Percentiles rank a stretch among this genome's conserved stretches.
Conservation (phyloP, 2,797 vertebrate species). For the Xyrichtys novacula region DNA sequence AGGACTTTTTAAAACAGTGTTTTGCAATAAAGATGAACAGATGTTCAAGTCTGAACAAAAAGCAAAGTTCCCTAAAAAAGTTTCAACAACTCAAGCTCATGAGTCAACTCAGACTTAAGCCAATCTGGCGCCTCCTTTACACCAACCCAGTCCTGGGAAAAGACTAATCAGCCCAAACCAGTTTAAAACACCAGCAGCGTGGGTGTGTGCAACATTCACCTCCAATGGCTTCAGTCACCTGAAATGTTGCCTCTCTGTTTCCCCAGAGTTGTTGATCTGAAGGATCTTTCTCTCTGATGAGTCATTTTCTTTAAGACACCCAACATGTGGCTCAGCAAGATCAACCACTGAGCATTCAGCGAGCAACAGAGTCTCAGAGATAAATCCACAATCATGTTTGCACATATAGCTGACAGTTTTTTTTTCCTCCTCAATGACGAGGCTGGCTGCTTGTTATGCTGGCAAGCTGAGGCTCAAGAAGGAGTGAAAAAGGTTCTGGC, state of each 20-base stretch:
- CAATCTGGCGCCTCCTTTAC: neutral
- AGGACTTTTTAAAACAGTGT: too few relatives aligned
- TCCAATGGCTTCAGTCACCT: neutral
- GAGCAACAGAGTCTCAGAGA: conserved; percentile 20
- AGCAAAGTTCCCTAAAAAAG: too few relatives aligned
- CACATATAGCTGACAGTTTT: conserved; percentile 27
- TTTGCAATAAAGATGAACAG: too few relatives aligned
- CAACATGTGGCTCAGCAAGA: conserved; percentile 1
- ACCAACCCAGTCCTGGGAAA: conserved; percentile 4
- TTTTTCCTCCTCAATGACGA: conserved; percentile 31
- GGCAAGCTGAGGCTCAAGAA: conserved; percentile 45
- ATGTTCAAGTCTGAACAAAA: neutral
- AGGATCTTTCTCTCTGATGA: neutral
- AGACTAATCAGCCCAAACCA: conserved; percentile 13
- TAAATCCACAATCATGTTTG: conserved; percentile 17
- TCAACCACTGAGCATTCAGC: conserved; percentile 14
- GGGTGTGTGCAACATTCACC: conserved; percentile 2
- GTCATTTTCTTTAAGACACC: neutral
- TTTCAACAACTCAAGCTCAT: too few relatives aligned
- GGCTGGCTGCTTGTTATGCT: conserved; percentile 43
- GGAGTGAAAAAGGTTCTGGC: conserved; percentile 57
- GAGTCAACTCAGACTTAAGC: neutral
- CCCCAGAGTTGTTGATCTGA: conserved; percentile 1
- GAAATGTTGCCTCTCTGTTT: conserved; percentile 14
- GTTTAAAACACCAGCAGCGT: conserved; percentile 5